phyloP scores from a whole-genome alignment of 2,113 vertebrate species.

The Brachionichthys hirsutus region DNA sequence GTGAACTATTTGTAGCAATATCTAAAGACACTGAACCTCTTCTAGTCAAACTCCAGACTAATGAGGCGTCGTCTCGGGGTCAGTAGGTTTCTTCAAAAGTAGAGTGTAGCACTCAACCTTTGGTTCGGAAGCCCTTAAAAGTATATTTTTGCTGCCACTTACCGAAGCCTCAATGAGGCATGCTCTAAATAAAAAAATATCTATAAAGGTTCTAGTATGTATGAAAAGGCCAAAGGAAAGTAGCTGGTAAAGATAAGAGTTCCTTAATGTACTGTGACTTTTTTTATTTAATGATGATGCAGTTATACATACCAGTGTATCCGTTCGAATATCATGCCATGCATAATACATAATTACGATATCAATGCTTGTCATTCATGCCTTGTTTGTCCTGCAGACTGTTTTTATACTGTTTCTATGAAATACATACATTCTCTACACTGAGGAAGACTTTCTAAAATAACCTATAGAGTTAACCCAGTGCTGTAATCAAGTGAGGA shows the following conservation, averaged over 20 bases:
- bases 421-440: slow-evolving; percentile 79
- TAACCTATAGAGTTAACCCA: slow-evolving; percentile 78
- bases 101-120: slow-evolving; percentile 25
- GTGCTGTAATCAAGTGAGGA: slow-evolving; percentile 77
- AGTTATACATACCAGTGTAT: slow-evolving; percentile 63
- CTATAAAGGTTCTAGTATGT: slow-evolving; percentile 40
- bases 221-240: slow-evolving; percentile 74
- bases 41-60: slow-evolving; percentile 19
- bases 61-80: slow-evolving; percentile 30
- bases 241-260: slow-evolving; percentile 65
- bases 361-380: slow-evolving; percentile 69
- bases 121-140: slow-evolving; percentile 50
- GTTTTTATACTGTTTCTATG: slow-evolving; percentile 82
- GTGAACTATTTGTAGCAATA: slow-evolving; percentile 52
- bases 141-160: slow-evolving; percentile 44
- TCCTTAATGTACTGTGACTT: slow-evolving; percentile 73
- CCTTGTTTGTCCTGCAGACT: slow-evolving; percentile 82
- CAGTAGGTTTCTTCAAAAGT: slow-evolving; percentile 24
- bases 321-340: slow-evolving; percentile 56
- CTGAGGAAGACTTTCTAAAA: slow-evolving; percentile 70
- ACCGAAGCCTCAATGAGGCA: slow-evolving; percentile 54
- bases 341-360: slow-evolving; percentile 53
- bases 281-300: slow-evolving; percentile 53
- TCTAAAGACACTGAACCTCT: slow-evolving; percentile 29
- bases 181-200: slow-evolving; percentile 39